Evolutionary conservation across 1,140 invertebrate species (phyloP).

Genomic region (Mizuhopecten yessoensis): DNA sequence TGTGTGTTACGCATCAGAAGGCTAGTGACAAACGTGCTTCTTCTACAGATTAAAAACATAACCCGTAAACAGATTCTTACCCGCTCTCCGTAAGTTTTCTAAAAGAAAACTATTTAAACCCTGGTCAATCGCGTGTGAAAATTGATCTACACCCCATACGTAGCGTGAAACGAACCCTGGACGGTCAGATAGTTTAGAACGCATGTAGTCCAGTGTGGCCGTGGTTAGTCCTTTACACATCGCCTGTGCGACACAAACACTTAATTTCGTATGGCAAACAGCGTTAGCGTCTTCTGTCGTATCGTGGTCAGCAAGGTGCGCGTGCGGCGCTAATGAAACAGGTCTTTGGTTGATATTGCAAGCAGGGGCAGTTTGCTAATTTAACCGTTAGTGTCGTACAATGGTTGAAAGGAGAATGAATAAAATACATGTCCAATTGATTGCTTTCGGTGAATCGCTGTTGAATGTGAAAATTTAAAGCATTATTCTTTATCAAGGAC

Average conservation of each 20-base stretch:
- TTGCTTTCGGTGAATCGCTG: too few relatives aligned
- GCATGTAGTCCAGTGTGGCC: neutral
- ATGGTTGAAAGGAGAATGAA: too few relatives aligned
- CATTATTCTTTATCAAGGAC: too few relatives aligned
- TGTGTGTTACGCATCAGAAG: neutral
- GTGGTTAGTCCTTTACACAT: neutral
- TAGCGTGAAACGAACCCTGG: constrained; percentile 16
- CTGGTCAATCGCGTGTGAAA: neutral
- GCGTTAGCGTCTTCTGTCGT: neutral
- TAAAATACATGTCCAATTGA: too few relatives aligned
- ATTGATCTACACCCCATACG: constrained; percentile 12
- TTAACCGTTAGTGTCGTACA: too few relatives aligned
- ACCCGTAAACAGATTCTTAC: neutral
- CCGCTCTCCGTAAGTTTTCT: neutral
- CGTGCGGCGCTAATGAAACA: neutral
- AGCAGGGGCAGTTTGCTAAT: neutral
- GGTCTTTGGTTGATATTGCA: neutral
- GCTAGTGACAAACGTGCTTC: neutral
- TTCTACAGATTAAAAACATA: neutral
- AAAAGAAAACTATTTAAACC: neutral
- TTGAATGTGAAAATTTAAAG: too few relatives aligned
- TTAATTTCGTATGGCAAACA: too few relatives aligned
- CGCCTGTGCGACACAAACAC: neutral
- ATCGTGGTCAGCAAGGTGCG: neutral
- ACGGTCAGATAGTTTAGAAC: neutral